Evolutionary conservation across 1,140 invertebrate genomes (phyloP), one percentile per base, ranked within the genome.

Genomic region (Cotesia glomerata): DNA sequence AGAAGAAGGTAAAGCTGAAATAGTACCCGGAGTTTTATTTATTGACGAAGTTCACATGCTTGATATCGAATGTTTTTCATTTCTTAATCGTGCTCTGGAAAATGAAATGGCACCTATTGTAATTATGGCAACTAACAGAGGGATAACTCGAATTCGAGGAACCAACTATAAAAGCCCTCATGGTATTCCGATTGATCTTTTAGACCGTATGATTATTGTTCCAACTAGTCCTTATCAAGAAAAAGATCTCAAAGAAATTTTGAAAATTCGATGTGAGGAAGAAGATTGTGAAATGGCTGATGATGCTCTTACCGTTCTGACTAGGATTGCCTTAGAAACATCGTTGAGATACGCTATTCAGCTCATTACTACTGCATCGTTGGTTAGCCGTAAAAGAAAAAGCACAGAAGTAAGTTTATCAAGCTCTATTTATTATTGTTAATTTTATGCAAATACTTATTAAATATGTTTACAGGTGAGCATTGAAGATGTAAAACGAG

Each of bases 41-140:
- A 94, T 97, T 78, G 95, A 97, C 78, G 95, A 97, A 87, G 93
- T 93, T 0, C 98, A 99, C 81, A 99, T 99, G 97, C 87, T 99
- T 73, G 98, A 99, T 80, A 97, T 99, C 63, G 98, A 99, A 84
- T 99, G 98, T 83, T 99, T 99, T 87, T 99, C 97, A 0, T 99
- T 96, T 84, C 86, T 99, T 0, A 99, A 99, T 88, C 91, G 98
- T 59, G 97, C 97, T 0, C 85, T 99, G 26, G 98, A 99, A 82
- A 95, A 95, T 76, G 98, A 99, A 79, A 97, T 99, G 91, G 94
- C 98, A 0, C 98, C 98, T 0, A 93, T 99, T 32, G 93, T 99
- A 2, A 97, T 99, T 7, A 98, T 99, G 95, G 98, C 98, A 1
- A 99, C 98, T n/a, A 99, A 99, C 87, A 90, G 97, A 75, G 98